phyloP scores from a whole-genome alignment of 1,140 invertebrate genomes.

The Rhizoglyphus robini region DNA sequence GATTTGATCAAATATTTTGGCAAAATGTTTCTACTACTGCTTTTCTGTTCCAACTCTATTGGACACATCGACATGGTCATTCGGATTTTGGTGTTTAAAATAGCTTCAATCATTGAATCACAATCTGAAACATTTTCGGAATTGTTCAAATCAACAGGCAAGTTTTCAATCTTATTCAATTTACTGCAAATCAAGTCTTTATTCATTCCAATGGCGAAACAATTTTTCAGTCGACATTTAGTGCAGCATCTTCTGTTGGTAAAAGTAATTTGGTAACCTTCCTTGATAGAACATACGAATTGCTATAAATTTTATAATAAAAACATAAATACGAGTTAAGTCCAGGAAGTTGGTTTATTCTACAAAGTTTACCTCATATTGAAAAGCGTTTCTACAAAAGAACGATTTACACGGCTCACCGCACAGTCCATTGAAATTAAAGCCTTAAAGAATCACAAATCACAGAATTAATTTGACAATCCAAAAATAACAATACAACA shows the following conservation, averaged over 20 bases:
- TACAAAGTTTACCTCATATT: slow-evolving; percentile 61
- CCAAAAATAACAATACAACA: too few species aligned
- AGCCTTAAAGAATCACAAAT: slow-evolving; percentile 36
- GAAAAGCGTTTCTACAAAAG: slow-evolving; percentile 81
- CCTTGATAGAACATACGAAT: slow-evolving; percentile 26
- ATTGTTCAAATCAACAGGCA: too few species aligned
- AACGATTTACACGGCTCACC: slow-evolving; percentile 97
- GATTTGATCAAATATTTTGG: too few species aligned
- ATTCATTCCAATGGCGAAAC: neutral
- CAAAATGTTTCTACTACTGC: too few species aligned
- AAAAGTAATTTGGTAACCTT: neutral
- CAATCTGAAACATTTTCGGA: too few species aligned
- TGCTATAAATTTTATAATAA: slow-evolving; percentile 39
- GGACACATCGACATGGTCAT: too few species aligned
- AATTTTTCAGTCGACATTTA: slow-evolving; percentile 34
- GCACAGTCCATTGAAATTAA: slow-evolving; percentile 93
- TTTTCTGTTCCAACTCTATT: too few species aligned
- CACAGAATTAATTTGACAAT: neutral
- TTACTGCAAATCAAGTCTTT: slow-evolving; percentile 3
- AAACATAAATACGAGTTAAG: too few species aligned
- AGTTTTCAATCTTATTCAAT: too few species aligned
- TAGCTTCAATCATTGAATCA: too few species aligned
- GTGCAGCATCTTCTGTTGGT: neutral
- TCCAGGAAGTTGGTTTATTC: too few species aligned
- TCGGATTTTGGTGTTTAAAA: too few species aligned